These are phyloP conservation scores for Scotopteryx bipunctaria DNA, from an alignment of 2,888 invertebrate genomes.

Conservation along the genomic window DNA sequence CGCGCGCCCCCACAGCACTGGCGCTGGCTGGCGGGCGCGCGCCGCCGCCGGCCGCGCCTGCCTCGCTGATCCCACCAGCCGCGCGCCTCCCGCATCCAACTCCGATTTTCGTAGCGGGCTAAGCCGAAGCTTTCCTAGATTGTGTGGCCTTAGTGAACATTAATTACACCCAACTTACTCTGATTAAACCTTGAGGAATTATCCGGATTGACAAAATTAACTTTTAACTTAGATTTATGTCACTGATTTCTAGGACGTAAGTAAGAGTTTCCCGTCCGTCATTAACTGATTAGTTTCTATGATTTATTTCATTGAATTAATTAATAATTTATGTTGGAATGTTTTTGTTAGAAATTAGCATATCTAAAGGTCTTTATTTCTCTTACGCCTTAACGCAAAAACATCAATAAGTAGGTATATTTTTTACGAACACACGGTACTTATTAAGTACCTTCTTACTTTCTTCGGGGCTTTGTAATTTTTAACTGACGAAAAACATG, in stretches of 20 bases:
- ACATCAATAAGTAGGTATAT: too few species aligned
- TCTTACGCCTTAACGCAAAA: too few species aligned
- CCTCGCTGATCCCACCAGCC: conserved; percentile 41
- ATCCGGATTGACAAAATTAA: conserved; percentile 83
- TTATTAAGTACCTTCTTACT: too few species aligned
- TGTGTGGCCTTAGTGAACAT: conserved; percentile 82
- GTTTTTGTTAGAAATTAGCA: neutral
- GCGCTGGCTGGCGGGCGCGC: conserved; percentile 38
- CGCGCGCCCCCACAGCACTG: conserved; percentile 68
- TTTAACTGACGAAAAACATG: too few species aligned
- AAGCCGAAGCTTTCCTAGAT: conserved; percentile 79
- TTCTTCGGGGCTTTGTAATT: too few species aligned
- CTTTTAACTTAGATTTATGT: conserved; percentile 82
- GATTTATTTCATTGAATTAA: neutral
- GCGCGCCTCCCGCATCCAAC: conserved; percentile 56
- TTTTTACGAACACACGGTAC: too few species aligned
- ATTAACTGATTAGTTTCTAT: conserved; percentile 5
- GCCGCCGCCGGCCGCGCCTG: conserved; percentile 20
- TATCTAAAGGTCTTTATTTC: too few species aligned
- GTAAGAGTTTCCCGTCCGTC: neutral
- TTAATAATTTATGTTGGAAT: neutral
- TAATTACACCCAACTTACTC: conserved; percentile 82
- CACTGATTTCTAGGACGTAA: conserved; percentile 42
- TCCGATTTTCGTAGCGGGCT: conserved; percentile 68
- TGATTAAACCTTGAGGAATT: conserved; percentile 83